A percentile compares a stretch with the other conserved stretches of the same genome.
Evolutionary conservation across 1,140 invertebrate species (phyloP).

Genomic region (Ooceraea biroi): DNA sequence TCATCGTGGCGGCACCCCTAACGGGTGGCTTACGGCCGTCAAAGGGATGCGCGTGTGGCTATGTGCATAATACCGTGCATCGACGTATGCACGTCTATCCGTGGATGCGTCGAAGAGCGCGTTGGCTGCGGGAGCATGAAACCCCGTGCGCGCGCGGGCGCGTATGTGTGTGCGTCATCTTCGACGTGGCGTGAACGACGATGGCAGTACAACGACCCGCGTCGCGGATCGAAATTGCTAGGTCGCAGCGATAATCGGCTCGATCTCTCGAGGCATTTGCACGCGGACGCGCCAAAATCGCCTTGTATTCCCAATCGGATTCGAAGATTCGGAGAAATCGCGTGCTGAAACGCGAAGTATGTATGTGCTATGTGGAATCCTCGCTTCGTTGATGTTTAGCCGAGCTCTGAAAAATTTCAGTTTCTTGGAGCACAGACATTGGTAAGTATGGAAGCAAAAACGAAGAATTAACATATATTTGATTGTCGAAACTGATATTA

Average conservation of each 20-base stretch:
- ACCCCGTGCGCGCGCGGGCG: background rate
- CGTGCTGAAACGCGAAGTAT: no score
- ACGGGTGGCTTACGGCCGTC: constrained; percentile 79
- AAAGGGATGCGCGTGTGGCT: constrained; percentile 80
- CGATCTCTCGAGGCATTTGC: constrained; percentile 63
- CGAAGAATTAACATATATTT: no score
- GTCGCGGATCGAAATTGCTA: constrained; percentile 76
- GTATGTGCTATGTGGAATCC: no score
- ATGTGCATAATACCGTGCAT: constrained; percentile 77
- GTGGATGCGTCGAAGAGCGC: constrained; percentile 53
- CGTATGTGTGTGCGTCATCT: constrained; percentile 58
- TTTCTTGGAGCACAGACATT: no score
- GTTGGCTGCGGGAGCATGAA: constrained; percentile 54
- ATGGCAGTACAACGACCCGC: constrained; percentile 75
- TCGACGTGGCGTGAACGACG: constrained; percentile 71
- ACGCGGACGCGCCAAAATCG: constrained; percentile 68
- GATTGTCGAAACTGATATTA: no score
- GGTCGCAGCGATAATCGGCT: constrained; percentile 72
- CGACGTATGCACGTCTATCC: constrained; percentile 62
- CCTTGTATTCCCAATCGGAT: no score
- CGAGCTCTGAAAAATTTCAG: no score
- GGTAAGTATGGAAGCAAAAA: no score
- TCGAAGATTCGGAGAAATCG: no score
- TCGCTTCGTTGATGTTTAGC: no score
- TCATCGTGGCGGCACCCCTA: constrained; percentile 76